phyloP scores from a whole-genome alignment of 2,797 vertebrate genomes.

The Leptoclinus maculatus region DNA sequence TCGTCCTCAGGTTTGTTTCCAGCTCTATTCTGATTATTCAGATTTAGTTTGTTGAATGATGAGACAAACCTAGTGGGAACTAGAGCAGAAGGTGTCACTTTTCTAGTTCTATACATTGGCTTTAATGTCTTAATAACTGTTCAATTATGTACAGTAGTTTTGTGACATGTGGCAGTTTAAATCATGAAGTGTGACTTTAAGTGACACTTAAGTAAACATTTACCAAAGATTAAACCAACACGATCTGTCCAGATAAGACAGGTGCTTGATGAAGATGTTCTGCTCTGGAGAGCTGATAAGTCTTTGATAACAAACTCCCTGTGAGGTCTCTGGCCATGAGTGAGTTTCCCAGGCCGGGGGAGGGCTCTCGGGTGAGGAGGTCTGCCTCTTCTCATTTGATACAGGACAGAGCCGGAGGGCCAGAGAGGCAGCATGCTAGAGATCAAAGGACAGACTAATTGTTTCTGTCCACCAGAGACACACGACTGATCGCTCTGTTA shows the following conservation, averaged over 20 bases:
- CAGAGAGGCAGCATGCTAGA: conserved; percentile 38
- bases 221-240: background rate
- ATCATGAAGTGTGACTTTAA: background rate
- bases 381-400: conserved; percentile 56
- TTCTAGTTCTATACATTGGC: background rate
- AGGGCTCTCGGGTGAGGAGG: conserved; percentile 37
- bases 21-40: background rate
- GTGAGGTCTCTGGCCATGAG: conserved; percentile 59
- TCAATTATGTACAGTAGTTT: background rate
- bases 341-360: conserved; percentile 32
- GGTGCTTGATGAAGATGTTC: conserved; percentile 18
- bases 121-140: background rate
- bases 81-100: background rate
- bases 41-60: background rate
- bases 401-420: conserved; percentile 48
- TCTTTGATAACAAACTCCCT: conserved; percentile 62
- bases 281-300: conserved; percentile 33
- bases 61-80: background rate
- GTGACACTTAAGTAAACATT: background rate
- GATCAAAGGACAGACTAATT: conserved; percentile 70
- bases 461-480: conserved; percentile 56
- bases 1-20: background rate
- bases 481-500: conserved; percentile 39
- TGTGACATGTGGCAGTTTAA: background rate
- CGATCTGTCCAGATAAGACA: conserved; percentile 17